Conservation (phyloP, 1,140 invertebrate genomes). For the Alviniconcha marisindica region DNA sequence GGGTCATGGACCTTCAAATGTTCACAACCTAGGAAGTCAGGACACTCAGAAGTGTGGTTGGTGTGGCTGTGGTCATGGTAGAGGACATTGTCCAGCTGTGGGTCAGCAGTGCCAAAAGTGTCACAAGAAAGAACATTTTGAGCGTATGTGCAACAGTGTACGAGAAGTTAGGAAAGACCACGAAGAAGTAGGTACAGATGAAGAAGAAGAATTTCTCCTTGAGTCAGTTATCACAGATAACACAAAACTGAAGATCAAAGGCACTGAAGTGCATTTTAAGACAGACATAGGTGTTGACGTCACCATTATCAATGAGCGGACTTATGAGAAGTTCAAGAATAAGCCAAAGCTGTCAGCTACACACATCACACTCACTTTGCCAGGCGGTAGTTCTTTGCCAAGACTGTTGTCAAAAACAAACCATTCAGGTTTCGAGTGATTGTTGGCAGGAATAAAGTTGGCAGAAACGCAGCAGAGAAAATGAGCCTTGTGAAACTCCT, state of each 20-base stretch:
- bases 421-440: background rate
- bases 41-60: background rate
- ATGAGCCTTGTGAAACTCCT: constrained; percentile 17
- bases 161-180: background rate
- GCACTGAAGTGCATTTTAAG: background rate
- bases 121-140: background rate
- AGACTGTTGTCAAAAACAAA: background rate
- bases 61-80: background rate
- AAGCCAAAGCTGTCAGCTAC: background rate
- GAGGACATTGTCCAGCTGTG: background rate
- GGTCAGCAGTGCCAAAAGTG: background rate
- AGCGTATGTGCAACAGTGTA: background rate
- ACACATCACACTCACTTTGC: background rate
- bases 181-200: background rate
- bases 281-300: background rate
- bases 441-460: background rate
- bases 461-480: background rate
- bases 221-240: background rate
- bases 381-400: background rate
- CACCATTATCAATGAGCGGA: background rate
- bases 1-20: background rate
- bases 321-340: background rate
- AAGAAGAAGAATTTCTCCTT: background rate
- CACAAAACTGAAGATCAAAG: background rate
- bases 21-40: background rate